Conservation (phyloP, 2,113 vertebrate species). For the Scalopus aquaticus region DNA sequence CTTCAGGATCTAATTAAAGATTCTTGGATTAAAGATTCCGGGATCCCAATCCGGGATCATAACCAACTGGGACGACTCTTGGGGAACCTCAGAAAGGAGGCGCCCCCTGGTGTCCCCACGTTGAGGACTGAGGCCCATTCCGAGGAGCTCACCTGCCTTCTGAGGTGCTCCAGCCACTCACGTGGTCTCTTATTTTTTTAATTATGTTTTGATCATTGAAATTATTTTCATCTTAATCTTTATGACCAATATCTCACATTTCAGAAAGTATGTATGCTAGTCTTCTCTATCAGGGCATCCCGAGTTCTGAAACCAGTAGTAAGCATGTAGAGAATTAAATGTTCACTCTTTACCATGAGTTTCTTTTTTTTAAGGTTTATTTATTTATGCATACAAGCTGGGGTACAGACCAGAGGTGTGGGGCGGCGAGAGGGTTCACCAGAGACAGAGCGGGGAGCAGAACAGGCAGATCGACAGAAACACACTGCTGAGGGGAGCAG, state of each 20-base stretch:
- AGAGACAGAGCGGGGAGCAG: too few relatives aligned
- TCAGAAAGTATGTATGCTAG: background rate
- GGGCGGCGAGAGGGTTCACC: too few relatives aligned
- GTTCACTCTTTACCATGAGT: background rate
- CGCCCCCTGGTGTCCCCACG: slow-evolving; percentile 60
- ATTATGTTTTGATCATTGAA: background rate
- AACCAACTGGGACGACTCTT: background rate
- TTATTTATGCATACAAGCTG: too few relatives aligned
- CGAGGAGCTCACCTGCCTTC: background rate
- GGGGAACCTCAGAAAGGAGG: slow-evolving; percentile 60
- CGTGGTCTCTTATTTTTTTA: background rate
- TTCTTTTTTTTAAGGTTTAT: too few relatives aligned
- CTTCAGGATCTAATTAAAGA: background rate
- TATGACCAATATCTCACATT: background rate
- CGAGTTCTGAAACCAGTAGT: background rate
- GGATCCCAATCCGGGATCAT: background rate
- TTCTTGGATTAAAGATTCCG: too few relatives aligned
- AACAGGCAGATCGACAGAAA: too few relatives aligned
- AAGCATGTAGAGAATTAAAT: background rate
- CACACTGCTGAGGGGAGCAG: too few relatives aligned
- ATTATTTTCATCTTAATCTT: background rate
- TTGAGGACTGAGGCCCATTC: background rate
- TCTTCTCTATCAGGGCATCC: background rate
- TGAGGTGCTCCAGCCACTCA: background rate
- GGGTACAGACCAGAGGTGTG: too few relatives aligned